Base-by-base conservation (phyloP, 2,797 vertebrate genomes). In the Pipistrellus pipistrellus region DNA sequence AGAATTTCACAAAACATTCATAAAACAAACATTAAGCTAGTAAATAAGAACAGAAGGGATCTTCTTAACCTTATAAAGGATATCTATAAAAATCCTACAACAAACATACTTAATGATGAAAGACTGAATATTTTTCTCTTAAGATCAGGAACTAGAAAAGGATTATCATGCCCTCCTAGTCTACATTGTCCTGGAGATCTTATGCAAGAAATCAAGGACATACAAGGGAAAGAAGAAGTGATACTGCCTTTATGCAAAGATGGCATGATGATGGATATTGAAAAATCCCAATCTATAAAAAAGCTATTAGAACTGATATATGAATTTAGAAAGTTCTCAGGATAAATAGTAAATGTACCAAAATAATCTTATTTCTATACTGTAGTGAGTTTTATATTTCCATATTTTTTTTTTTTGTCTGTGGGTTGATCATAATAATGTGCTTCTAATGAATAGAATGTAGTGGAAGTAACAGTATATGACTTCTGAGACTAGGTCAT, bases 401-500 rank as follows among this genome's bases (percentile, higher is more conserved):
- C 30, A 87, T 41, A 59, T 25, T 38, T 69, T 66, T 27, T 69
- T 66, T 27, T 27, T 80, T 95, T 80, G n/a, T 15, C 55, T 77
- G 46, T 71, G 20, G 44, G 17, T 32, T 92, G 57, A 30, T 82
- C 78, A 51, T 41, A 85, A 51, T 41, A 53, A n/a, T 32, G 41
- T 80, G 66, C 13, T 88, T 82, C 69, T 94, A 73, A 85, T 44
- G 59, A 85, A 41, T 32, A 88, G 95, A 96, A 94, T 86, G 73
- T 75, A n/a, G 84, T 46, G 15, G 68, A 91, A 69, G 27, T 48
- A 46, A 84, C 51, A 55, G 8, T 64, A 4, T 57, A 59, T 71
- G 92, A 88, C 30, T 68, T 82, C 86, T 57, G 38, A 88, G 25
- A 69, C 57, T 30, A 88, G 48, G 78, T 96, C 96, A 85, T 38